Percentiles rank a stretch among this genome's conserved stretches.
phyloP scores from a whole-genome alignment of 2,888 invertebrate species.

The Apeira syringaria region DNA sequence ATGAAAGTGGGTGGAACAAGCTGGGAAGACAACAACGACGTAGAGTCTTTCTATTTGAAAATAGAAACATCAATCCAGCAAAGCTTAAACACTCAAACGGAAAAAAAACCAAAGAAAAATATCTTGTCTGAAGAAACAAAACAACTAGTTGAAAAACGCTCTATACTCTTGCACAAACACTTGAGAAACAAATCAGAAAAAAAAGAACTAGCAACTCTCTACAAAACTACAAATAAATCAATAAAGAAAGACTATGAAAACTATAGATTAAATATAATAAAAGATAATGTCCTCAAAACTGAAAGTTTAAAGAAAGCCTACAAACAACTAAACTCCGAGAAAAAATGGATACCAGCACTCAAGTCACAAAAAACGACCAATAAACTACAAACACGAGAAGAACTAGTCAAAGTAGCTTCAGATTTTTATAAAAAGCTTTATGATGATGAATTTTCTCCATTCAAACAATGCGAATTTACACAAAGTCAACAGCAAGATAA shows the following conservation, averaged over 20 bases:
- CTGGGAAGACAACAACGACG: background rate
- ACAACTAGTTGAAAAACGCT: slow-evolving; percentile 4
- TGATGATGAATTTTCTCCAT: background rate
- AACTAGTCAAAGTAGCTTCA: slow-evolving; percentile 10
- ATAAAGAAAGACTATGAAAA: slow-evolving; percentile 12
- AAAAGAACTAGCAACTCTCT: slow-evolving; percentile 1
- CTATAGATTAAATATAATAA: slow-evolving; percentile 8
- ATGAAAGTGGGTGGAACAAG: too few species aligned
- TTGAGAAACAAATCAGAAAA: slow-evolving; percentile 3
- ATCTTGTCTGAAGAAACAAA: slow-evolving; percentile 4
- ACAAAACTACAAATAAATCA: slow-evolving; percentile 12
- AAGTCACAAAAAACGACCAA: background rate
- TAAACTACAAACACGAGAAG: slow-evolving; percentile 1
- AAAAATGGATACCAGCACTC: slow-evolving; percentile 17
- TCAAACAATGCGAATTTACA: background rate
- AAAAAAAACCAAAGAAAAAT: background rate
- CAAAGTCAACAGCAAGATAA: background rate
- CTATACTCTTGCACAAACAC: background rate
- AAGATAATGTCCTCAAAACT: background rate
- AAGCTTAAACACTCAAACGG: background rate
- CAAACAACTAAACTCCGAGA: slow-evolving; percentile 8
- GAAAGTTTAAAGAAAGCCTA: slow-evolving; percentile 11
- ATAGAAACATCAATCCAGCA: slow-evolving; percentile 9
- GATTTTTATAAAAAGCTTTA: slow-evolving; percentile 11
- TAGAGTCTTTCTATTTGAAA: background rate